Conservation (phyloP, 2,113 vertebrate genomes). For the Brachypodius melanocephalos region DNA sequence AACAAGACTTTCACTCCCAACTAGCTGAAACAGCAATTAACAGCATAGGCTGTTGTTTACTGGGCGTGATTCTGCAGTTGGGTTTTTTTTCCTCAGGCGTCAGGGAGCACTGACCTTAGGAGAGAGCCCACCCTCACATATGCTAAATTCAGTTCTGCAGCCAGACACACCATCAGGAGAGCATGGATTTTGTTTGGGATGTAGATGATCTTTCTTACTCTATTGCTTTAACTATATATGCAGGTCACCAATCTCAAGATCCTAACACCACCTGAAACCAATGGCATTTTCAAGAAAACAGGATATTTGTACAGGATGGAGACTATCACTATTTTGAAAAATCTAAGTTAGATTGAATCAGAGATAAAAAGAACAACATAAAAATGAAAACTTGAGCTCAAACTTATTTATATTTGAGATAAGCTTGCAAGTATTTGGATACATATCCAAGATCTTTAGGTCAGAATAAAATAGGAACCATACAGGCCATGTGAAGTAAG, state of each 20-base stretch:
- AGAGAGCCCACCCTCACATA: background rate
- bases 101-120: rapidly evolving
- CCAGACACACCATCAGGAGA: background rate
- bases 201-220: background rate
- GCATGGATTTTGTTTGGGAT: rapidly evolving
- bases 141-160: background rate
- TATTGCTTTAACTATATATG: background rate
- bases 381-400: background rate
- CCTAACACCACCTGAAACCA: background rate
- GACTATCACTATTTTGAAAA: background rate
- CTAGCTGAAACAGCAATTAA: background rate
- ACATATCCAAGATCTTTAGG: background rate
- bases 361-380: background rate
- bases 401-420: background rate
- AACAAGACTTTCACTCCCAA: background rate
- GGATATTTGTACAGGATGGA: background rate
- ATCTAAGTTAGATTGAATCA: background rate
- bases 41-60: background rate
- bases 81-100: background rate
- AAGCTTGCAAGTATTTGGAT: background rate
- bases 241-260: background rate
- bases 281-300: background rate
- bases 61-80: background rate
- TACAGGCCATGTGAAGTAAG: background rate
- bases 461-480: background rate